Percentiles rank a stretch among this genome's conserved stretches.
phyloP scores from a whole-genome alignment of 2,888 invertebrate genomes.

The Zhengitettix transpicula region DNA sequence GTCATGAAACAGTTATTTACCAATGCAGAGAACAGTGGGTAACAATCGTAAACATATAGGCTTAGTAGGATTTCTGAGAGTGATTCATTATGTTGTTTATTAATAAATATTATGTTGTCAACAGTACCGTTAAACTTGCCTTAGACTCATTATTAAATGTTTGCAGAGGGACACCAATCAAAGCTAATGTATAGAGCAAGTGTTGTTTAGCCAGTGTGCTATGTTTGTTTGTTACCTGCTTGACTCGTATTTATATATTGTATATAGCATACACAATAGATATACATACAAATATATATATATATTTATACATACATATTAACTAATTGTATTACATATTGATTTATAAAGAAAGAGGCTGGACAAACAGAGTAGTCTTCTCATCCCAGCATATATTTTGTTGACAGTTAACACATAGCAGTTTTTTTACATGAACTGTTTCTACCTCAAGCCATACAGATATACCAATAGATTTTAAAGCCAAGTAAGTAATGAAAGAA shows the following conservation, averaged over 20 bases:
- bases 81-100: too few species aligned
- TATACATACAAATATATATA: background rate
- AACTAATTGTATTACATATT: background rate
- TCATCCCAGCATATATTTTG: background rate
- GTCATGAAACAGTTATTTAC: background rate
- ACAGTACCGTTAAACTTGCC: background rate
- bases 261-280: background rate
- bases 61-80: too few species aligned
- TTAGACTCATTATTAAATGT: background rate
- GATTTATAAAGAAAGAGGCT: background rate
- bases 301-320: background rate
- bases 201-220: background rate
- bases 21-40: background rate
- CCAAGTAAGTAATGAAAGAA: background rate
- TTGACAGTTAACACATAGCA: background rate
- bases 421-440: background rate
- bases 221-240: background rate
- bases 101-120: background rate
- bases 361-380: background rate
- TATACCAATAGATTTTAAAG: slow-evolving; percentile 3
- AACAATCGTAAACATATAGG: background rate
- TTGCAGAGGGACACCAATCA: background rate
- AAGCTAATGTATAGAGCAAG: too few species aligned
- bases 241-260: background rate
- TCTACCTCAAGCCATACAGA: slow-evolving; percentile 1